Base-by-base conservation (phyloP, 2,888 invertebrate genomes). In the Drosophila subsilvestris region DNA sequence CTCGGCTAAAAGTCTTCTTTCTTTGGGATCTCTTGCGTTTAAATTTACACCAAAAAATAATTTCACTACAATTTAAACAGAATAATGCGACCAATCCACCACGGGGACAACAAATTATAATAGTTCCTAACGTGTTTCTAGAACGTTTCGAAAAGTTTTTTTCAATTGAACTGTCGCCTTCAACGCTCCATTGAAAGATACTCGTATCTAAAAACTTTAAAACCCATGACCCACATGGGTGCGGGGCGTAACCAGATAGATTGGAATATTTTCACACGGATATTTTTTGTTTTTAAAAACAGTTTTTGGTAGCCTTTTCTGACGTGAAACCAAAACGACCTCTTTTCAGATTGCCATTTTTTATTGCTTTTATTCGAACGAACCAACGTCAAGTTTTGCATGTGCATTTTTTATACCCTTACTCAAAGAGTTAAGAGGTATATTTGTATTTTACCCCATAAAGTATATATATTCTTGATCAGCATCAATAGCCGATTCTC, bases 281-380 rank as follows among this genome's bases (percentile, higher is more conserved):
- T 63, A 50, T 71, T 54, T 61, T 56, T 55, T 65, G 25, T 58
- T 59, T n/a, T 58, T 58, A n/a, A 7, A 3, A 27, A n/a, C 3
- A 3, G 32, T 27, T 53, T 65, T 65, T 65, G 22, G 10, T 45
- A 51, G 25, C 14, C 22, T 22, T 48, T 44, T 42, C 47, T 47
- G 10, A 48, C 65, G 59, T 54, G 72, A 68, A 74, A 63, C 73
- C 65, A 71, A 83, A 83, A 75, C 77, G 75, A 75, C 68, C 70
- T 71, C 80, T 83, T 88, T 77, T 55, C 57, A 61, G 68, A 61
- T 73, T 72, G 22, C 29, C 32, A 14, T 14, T 50, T 68, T 51
- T 44, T 50, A 70, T 75, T 78, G 76, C 74, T 63, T 80, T 74
- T 22, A 18, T 49, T 47, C 43, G 29, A 22, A 17, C 54, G 17